These are phyloP conservation scores for Luidia sarsii DNA, from an alignment of 53 echinoderm and acorn worm species.

Conservation along the genomic window DNA sequence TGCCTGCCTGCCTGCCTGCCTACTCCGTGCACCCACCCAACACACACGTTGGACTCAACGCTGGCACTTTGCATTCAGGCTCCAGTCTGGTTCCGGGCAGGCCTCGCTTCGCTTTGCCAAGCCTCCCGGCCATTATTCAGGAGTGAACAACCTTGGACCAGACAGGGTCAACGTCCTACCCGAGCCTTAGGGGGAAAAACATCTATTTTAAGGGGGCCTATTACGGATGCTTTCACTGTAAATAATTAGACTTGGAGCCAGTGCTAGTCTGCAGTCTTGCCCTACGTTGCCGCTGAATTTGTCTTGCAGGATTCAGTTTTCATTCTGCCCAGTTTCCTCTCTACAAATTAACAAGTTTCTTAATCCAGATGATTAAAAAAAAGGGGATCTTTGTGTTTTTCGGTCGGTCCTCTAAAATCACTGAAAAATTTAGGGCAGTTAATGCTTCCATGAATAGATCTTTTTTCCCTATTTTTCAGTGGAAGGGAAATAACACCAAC, in stretches of 20 bases:
- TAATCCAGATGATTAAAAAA: background rate
- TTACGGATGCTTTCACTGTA: conserved; percentile 37
- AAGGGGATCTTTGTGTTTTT: background rate
- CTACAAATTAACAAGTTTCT: background rate
- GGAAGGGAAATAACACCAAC: too few species aligned
- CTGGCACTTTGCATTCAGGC: conserved; percentile 19
- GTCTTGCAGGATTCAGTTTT: too few species aligned
- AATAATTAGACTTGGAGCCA: conserved; percentile 48
- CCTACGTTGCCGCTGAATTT: too few species aligned
- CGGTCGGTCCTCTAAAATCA: too few species aligned
- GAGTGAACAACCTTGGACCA: conserved; percentile 59
- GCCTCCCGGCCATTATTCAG: conserved; percentile 40
- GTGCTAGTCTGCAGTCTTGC: too few species aligned
- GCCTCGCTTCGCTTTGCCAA: conserved; percentile 4
- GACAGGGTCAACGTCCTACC: conserved; percentile 56
- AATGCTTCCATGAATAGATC: too few species aligned
- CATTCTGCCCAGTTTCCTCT: too few species aligned
- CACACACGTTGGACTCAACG: too few species aligned
- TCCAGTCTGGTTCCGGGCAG: conserved; percentile 38
- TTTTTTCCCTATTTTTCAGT: too few species aligned
- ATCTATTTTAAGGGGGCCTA: conserved; percentile 30
- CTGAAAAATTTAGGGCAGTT: too few species aligned
- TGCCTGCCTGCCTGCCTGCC: too few species aligned
- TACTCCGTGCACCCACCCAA: too few species aligned
- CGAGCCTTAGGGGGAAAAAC: conserved; percentile 7